Evolutionary conservation across 2,113 vertebrate genomes (phyloP).

Genomic region (Bathybates hornii): DNA sequence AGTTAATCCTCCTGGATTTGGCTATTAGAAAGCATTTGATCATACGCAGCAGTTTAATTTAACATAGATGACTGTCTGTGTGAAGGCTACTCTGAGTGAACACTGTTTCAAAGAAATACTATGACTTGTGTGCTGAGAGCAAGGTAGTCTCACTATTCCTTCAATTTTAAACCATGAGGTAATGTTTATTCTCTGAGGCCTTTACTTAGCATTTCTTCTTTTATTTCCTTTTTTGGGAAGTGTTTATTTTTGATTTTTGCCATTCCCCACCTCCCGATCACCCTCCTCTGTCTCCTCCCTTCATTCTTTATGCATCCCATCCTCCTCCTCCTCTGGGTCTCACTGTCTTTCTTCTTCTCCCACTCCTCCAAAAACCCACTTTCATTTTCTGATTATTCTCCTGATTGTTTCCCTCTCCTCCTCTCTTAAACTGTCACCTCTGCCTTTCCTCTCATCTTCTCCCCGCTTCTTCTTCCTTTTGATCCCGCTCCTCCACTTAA

Average conservation of each 20-base stretch:
- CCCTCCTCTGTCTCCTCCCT: neutral
- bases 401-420: neutral
- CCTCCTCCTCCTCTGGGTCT: neutral
- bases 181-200: neutral
- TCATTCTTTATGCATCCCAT: neutral
- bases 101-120: neutral
- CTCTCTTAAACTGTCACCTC: neutral
- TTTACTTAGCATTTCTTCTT: neutral
- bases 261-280: neutral
- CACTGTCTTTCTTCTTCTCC: neutral
- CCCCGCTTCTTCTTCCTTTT: neutral
- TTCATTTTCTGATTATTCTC: neutral
- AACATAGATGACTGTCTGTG: neutral
- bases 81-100: neutral
- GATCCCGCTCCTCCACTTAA: neutral
- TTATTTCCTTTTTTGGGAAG: constrained; percentile 4
- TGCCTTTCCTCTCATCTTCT: neutral
- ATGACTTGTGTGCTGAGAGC: neutral
- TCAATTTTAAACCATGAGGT: neutral
- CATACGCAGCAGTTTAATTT: neutral
- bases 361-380: neutral
- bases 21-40: neutral
- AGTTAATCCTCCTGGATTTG: neutral
- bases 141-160: neutral
- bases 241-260: neutral